Conservation (phyloP, 2,888 invertebrate genomes). For the Cheilosia urbana region DNA sequence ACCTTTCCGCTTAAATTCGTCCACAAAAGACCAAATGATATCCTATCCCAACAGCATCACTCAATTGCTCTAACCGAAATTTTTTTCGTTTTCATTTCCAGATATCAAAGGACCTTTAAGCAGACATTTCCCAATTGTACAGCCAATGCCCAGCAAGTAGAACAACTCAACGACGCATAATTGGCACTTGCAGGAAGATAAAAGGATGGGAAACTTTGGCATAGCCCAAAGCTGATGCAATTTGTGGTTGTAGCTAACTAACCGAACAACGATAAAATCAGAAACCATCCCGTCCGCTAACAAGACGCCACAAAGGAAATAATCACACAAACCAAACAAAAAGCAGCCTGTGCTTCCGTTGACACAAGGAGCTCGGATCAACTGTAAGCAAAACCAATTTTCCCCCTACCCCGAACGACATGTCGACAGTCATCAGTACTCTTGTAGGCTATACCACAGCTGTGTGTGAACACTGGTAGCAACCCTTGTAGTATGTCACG, state of each 20-base stretch:
- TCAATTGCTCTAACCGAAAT: neutral
- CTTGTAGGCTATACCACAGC: neutral
- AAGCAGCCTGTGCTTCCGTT: neutral
- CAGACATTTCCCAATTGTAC: neutral
- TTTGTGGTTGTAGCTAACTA: slow-evolving; percentile 2
- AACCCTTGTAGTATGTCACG: neutral
- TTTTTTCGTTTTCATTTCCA: neutral
- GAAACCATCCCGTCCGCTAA: neutral
- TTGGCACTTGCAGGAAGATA: neutral
- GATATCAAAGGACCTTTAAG: neutral
- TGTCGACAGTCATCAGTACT: neutral
- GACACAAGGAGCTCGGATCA: neutral
- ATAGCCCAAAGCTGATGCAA: neutral
- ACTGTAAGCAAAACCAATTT: neutral
- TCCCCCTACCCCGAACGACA: neutral
- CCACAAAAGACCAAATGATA: too few relatives aligned
- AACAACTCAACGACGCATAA: neutral
- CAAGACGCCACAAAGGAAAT: neutral
- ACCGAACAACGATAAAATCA: slow-evolving; percentile 1
- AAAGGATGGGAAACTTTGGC: neutral
- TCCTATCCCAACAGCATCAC: neutral
- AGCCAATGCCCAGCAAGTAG: neutral
- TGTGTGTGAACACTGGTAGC: neutral
- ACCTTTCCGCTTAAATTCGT: neutral
- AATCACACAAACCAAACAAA: neutral